Base-by-base conservation (phyloP, 2,888 invertebrate genomes). In the Thymelicus acteon region DNA sequence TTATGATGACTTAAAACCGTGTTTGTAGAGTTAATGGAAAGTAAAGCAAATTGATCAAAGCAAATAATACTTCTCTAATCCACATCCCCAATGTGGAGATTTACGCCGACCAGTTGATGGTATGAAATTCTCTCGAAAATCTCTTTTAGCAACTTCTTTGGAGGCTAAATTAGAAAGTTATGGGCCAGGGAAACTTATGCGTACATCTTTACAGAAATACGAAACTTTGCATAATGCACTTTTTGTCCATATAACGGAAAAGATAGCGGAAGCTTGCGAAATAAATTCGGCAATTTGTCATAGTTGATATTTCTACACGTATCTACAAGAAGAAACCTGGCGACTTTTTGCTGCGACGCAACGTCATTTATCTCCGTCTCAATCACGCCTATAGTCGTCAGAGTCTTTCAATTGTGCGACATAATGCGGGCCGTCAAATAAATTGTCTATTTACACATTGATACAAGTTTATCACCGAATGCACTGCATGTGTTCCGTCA, bases 381-480 rank as follows among this genome's bases (percentile, higher is more conserved):
- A 15, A 15, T 52, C 49, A 19, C 15, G 6, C 15, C 10, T 44
- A 7, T 8, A 8, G 15, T 19, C 8, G 19, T 7, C 7, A 7
- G 12, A 52, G 49, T 2, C 12, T 44, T 44, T 12, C 44, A 44
- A 44, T 52, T 52, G 49, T 19, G 19, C 49, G 49, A 52, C 15
- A 19, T 15, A 52, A 8, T 19, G 19, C 15, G 19, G 19, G 15
- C 48, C 48, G 15, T 52, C 49, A 7, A 52, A 52, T 52, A 52
- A 52, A 52, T 52, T 52, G 6, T 7, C 10, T 12, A 52, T 71
- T 47, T 49, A 58, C 39, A 54, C 52, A 67, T 48, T 67, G 58
- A 19, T 67, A 57, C 47, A 39, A 39, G 12, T 52, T n/a, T 66
- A 67, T 67, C 48, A 49, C 39, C 19, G n/a, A 58, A 60, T 67